Percentiles rank a stretch among this genome's conserved stretches.
Conservation (phyloP, 2,113 vertebrate species). For the Phoxinus phoxinus region DNA sequence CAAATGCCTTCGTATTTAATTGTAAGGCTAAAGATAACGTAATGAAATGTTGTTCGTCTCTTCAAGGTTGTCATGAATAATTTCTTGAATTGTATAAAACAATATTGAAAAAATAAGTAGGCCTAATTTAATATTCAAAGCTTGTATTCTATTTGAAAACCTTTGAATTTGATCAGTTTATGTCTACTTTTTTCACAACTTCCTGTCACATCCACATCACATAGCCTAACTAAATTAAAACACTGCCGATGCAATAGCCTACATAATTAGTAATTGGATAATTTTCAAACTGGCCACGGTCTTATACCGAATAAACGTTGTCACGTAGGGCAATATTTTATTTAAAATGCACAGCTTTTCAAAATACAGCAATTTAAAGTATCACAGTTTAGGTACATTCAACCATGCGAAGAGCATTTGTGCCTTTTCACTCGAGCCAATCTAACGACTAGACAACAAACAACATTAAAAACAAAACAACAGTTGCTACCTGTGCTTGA, state of each 20-base stretch:
- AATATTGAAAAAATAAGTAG: background rate
- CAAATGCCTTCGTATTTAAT: background rate
- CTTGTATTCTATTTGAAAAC: background rate
- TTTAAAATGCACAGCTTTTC: constrained; percentile 12
- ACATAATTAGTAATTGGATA: background rate
- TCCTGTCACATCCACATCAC: background rate
- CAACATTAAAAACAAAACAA: background rate
- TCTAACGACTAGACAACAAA: background rate
- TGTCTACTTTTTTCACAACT: background rate
- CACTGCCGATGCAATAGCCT: background rate
- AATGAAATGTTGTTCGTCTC: background rate
- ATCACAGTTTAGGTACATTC: constrained; percentile 30
- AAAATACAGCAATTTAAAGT: constrained; percentile 16
- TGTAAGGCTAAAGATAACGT: background rate
- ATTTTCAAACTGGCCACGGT: background rate
- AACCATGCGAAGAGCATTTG: constrained; percentile 5
- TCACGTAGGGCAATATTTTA: constrained; percentile 9
- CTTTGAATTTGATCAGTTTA: no score
- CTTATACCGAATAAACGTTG: background rate
- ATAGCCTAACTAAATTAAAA: background rate
- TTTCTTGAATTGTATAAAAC: background rate
- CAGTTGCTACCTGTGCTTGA: constrained; percentile 4
- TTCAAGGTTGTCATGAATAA: background rate
- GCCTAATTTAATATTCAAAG: background rate
- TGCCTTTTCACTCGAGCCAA: background rate